Base-by-base conservation (phyloP, 2,888 invertebrate species). In the Eurytoma californica region DNA sequence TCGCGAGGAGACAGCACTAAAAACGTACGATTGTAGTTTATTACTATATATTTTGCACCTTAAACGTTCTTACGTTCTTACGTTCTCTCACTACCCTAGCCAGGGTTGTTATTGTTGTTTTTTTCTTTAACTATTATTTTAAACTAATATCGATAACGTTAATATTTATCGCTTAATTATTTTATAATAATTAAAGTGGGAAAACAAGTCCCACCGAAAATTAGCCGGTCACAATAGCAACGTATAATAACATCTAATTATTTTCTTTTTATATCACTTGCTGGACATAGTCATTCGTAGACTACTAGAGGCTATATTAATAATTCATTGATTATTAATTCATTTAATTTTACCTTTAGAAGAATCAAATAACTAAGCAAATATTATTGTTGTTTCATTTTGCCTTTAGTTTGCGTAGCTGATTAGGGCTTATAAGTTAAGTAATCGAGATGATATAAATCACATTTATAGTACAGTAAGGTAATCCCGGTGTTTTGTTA, bases 301-400 rank as follows among this genome's bases (percentile, higher is more conserved):
- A 88, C 85, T 87, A 89, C 87, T 89, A 89, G 89, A 89, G 88
- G 89, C 89, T 89, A 89, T 87, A 87, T 86, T 86, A 85, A 85
- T 84, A 87, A 87, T 86, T 78, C 68, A 80, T 78, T 80, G 72
- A 75, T 78, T 72, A 75, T 82, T 77, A 80, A 39, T 39, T 39
- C 5, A 39, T 39, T 72, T 83, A 80, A 70, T 28, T 57, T 16
- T 66, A 66, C 18, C 16, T 66, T 73, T 51, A 77, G 55, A 60
- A 9, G 60, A 60, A 9, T 9, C 1, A 39, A 39, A 9, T 39
- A 39, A 39, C 39, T 39, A 9, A 39, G 39, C 39, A 39, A 75
- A 3, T 69, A 72, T 63, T 39, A 58, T 80, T 77, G 74, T 77
- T 74, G 77, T 77, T 77, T 77, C 69, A 76, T 67, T 74, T 61